Conservation (phyloP, 2,113 vertebrate genomes). For the Tychaedon coryphoeus region DNA sequence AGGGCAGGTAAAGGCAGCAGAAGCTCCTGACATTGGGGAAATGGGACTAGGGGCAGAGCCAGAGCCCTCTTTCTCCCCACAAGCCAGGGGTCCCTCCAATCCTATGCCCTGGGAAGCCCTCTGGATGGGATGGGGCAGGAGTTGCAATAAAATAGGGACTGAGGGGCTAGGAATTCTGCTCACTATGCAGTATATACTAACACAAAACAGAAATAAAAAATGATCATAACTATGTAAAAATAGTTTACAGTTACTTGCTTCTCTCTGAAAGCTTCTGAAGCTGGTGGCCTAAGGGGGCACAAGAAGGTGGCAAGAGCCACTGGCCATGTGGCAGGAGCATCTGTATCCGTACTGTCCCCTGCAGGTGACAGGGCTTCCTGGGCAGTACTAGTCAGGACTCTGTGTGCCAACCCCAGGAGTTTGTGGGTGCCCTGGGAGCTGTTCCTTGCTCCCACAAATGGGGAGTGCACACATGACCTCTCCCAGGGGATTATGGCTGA, state of each 20-base stretch:
- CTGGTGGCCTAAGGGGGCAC: neutral
- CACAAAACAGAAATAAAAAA: neutral
- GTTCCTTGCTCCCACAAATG: neutral
- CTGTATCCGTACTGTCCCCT: neutral
- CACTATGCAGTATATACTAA: neutral
- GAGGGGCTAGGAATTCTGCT: neutral
- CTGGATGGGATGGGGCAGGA: neutral
- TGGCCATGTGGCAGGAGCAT: neutral
- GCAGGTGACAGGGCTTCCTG: neutral
- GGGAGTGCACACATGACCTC: neutral
- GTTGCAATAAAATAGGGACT: fast-evolving
- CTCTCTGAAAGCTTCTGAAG: neutral
- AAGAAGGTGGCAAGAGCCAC: neutral
- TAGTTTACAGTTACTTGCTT: neutral
- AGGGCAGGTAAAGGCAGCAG: constrained; percentile 23
- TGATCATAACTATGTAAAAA: neutral
- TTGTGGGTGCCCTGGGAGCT: neutral
- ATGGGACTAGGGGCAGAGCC: neutral
- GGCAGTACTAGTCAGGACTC: neutral
- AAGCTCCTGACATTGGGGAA: neutral
- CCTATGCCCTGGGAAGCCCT: neutral
- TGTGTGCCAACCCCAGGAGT: fast-evolving
- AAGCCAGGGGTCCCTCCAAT: neutral
- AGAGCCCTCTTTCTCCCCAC: neutral
- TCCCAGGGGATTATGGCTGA: neutral